A percentile compares a stretch with the other conserved stretches of the same genome.
These are phyloP conservation scores for Elysia crispata DNA, from an alignment of 2,888 invertebrate genomes.

Conservation along the genomic window DNA sequence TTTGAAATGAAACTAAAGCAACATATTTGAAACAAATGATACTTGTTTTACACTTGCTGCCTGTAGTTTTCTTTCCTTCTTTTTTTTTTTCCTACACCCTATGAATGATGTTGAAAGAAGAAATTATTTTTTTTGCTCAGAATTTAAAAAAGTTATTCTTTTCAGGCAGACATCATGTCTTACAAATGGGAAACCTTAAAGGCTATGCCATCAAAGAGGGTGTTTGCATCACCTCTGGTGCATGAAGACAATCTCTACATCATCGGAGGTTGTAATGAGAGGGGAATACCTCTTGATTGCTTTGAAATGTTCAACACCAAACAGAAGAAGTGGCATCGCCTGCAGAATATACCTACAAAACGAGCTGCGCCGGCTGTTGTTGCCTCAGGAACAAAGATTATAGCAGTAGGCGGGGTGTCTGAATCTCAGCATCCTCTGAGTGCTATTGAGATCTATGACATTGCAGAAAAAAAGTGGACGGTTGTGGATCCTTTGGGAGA, in stretches of 20 bases:
- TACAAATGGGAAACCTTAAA: conserved; percentile 63
- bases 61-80: no score
- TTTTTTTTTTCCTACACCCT: no score
- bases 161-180: background rate
- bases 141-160: no score
- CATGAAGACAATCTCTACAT: conserved; percentile 68
- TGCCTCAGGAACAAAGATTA: conserved; percentile 66
- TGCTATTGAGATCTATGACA: conserved; percentile 72
- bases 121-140: no score
- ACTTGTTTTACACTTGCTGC: no score
- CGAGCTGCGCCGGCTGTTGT: conserved; percentile 71
- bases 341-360: conserved; percentile 71
- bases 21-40: no score
- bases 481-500: conserved; percentile 62
- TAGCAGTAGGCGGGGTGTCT: conserved; percentile 73
- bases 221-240: conserved; percentile 70
- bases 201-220: conserved; percentile 73
- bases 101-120: no score
- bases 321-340: conserved; percentile 64
- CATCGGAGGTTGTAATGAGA: conserved; percentile 75
- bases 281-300: conserved; percentile 71
- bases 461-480: conserved; percentile 69
- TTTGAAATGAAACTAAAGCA: no score
- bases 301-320: conserved; percentile 65
- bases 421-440: conserved; percentile 70